Percentiles rank a stretch among this genome's conserved stretches.
phyloP scores from a whole-genome alignment of 2,797 vertebrate genomes.

The Hydrophis major region DNA sequence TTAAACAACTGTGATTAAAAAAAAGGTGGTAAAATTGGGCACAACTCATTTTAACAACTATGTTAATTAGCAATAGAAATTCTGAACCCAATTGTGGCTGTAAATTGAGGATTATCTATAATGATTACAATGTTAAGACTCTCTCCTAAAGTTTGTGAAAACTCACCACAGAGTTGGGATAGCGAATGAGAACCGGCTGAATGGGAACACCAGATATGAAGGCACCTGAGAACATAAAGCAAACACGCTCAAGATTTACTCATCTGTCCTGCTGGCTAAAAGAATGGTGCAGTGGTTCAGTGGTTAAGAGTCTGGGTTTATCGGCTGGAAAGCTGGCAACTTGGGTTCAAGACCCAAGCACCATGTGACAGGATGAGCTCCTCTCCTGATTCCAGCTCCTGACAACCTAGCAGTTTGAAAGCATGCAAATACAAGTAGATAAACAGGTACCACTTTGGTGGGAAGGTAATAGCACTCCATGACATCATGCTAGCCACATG shows the following conservation, averaged over 20 bases:
- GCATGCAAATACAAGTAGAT: neutral
- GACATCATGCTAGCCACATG: neutral
- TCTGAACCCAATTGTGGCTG: neutral
- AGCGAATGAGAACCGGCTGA: slow-evolving; percentile 85
- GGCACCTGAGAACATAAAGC: slow-evolving; percentile 73
- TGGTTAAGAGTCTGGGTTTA: neutral
- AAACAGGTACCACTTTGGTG: neutral
- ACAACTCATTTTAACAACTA: neutral
- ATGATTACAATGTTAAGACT: neutral
- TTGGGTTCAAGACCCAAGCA: neutral
- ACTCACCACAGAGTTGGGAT: slow-evolving; percentile 86
- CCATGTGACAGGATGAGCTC: neutral
- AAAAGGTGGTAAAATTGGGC: neutral
- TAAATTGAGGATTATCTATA: neutral
- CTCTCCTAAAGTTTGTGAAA: neutral
- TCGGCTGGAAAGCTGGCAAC: neutral
- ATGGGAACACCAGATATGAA: slow-evolving; percentile 87
- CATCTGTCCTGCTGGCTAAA: neutral
- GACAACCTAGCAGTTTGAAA: neutral
- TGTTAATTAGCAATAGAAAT: neutral
- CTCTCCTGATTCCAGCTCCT: neutral
- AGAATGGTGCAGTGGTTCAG: neutral
- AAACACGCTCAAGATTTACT: neutral
- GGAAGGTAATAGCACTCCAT: neutral
- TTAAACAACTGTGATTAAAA: neutral